phyloP scores from a whole-genome alignment of 2,113 vertebrate species.

The Vulpes lagopus region DNA sequence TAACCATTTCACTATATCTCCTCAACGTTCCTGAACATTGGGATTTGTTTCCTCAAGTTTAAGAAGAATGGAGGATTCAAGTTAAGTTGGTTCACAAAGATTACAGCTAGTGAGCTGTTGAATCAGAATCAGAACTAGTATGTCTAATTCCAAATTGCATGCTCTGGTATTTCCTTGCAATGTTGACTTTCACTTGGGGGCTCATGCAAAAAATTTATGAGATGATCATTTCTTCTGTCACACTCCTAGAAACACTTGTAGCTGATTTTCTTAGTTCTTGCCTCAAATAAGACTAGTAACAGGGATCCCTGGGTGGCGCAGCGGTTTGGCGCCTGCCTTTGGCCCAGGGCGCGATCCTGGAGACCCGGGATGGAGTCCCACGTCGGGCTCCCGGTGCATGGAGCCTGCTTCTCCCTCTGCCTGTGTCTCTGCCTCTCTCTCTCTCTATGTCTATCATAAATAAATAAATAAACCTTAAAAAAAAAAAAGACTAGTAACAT shows the following conservation, averaged over 20 bases:
- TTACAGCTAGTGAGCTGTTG: constrained; percentile 6
- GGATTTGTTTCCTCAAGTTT: constrained; percentile 47
- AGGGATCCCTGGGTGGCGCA: too few relatives aligned
- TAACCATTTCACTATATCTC: constrained; percentile 6
- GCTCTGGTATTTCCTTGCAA: not conserved
- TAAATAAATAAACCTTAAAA: too few relatives aligned
- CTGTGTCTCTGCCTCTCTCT: too few relatives aligned
- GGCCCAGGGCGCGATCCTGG: too few relatives aligned
- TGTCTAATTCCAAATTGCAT: constrained; percentile 22
- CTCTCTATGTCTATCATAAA: too few relatives aligned
- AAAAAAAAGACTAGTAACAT: not conserved
- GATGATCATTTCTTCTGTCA: constrained; percentile 13
- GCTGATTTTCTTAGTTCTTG: constrained; percentile 54
- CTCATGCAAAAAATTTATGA: not conserved
- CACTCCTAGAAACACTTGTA: not conserved
- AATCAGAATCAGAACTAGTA: constrained; percentile 30
- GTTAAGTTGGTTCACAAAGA: constrained; percentile 8
- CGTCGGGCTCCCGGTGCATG: too few relatives aligned
- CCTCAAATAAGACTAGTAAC: not conserved
- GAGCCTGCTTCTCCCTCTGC: too few relatives aligned
- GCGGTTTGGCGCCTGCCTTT: too few relatives aligned
- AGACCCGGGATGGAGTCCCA: too few relatives aligned
- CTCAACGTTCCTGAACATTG: not conserved
- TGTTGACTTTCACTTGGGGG: not conserved
- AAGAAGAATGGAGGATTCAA: constrained; percentile 25